Conservation (phyloP, 2,113 vertebrate genomes). For the Cathartes aura region DNA sequence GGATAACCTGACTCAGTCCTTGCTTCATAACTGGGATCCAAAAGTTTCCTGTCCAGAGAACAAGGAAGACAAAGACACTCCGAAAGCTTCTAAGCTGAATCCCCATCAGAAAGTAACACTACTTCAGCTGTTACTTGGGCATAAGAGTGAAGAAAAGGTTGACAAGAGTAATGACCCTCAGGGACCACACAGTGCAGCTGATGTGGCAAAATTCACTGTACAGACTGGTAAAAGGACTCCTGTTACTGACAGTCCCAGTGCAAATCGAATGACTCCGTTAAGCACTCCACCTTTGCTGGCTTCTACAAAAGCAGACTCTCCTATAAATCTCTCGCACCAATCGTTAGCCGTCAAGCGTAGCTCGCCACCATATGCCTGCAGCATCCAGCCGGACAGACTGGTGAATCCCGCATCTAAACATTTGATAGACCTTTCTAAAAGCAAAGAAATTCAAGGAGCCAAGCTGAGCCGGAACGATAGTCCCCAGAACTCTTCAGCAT, state of each 20-base stretch:
- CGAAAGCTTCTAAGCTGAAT: slow-evolving; percentile 84
- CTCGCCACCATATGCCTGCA: slow-evolving; percentile 70
- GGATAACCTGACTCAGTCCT: slow-evolving; percentile 92
- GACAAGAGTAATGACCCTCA: slow-evolving; percentile 80
- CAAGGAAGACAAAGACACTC: slow-evolving; percentile 82
- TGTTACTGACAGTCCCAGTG: slow-evolving; percentile 76
- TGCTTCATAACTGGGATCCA: slow-evolving; percentile 93
- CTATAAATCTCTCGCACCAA: slow-evolving; percentile 80
- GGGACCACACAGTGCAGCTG: slow-evolving; percentile 78
- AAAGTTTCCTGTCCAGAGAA: slow-evolving; percentile 81
- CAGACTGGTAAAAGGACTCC: slow-evolving; percentile 80
- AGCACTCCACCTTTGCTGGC: slow-evolving; percentile 82
- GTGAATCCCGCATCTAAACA: slow-evolving; percentile 68
- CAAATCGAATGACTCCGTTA: slow-evolving; percentile 72
- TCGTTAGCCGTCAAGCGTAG: slow-evolving; percentile 77
- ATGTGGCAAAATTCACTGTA: slow-evolving; percentile 79
- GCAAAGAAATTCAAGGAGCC: slow-evolving; percentile 76
- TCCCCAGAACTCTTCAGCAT: slow-evolving; percentile 81
- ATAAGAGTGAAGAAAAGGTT: slow-evolving; percentile 86
- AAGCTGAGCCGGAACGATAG: slow-evolving; percentile 81
- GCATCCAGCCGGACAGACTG: slow-evolving; percentile 71
- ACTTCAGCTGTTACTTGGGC: slow-evolving; percentile 93
- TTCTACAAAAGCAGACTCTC: slow-evolving; percentile 76
- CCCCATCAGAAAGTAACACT: slow-evolving; percentile 93
- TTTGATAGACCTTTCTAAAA: slow-evolving; percentile 82